A percentile compares a stretch with the other conserved stretches of the same genome.
These are phyloP conservation scores for Sycophila sp. DNA, from an alignment of 1,140 invertebrate species.

Conservation along the genomic window DNA sequence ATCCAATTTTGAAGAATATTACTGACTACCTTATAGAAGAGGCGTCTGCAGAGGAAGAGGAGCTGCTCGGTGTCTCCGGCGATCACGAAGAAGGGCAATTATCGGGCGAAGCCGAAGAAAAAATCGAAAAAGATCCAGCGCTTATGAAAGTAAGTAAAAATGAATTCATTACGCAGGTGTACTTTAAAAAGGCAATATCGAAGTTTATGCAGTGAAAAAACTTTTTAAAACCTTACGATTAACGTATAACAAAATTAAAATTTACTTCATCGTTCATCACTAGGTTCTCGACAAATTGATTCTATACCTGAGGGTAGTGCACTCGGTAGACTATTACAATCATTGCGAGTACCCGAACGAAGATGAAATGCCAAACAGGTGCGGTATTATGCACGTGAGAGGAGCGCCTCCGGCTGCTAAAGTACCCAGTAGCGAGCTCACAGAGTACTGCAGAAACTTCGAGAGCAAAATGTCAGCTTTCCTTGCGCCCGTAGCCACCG, in stretches of 20 bases:
- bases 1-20: conserved; percentile 96
- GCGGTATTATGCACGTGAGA: conserved; percentile 97
- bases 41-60: conserved; percentile 97
- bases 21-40: conserved; percentile 99
- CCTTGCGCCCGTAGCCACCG: conserved; percentile 75
- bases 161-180: background rate
- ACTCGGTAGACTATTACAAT: conserved; percentile 99
- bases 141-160: conserved; percentile 74
- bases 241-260: background rate
- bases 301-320: conserved; percentile 94
- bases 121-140: conserved; percentile 83
- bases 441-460: conserved; percentile 63
- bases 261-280: too few species aligned
- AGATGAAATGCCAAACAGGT: conserved; percentile 99
- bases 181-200: too few species aligned
- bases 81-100: conserved; percentile 69
- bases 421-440: conserved; percentile 67
- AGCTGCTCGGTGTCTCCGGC: conserved; percentile 83
- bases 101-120: conserved; percentile 66
- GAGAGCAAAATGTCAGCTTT: conserved; percentile 92
- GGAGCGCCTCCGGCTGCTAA: conserved; percentile 85
- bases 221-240: background rate
- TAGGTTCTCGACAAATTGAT: conserved; percentile 85
- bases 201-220: background rate
- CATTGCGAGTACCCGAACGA: conserved; percentile 99